Evolutionary conservation across 2,888 invertebrate species (phyloP), one percentile per base, ranked within the genome.

Genomic region (Drosophila leonis): DNA sequence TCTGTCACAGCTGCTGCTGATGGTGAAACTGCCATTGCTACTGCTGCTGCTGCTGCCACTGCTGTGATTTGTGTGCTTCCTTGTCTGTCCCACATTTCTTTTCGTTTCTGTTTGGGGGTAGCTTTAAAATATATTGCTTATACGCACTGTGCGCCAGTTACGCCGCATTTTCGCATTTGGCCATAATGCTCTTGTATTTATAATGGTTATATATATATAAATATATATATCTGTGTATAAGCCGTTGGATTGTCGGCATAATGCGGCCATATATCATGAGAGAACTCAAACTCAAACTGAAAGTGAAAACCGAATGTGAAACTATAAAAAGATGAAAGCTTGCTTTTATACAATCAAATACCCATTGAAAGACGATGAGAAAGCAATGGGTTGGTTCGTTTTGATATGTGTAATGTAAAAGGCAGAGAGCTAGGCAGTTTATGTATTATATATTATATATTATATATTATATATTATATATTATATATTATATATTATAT

Each of bases 1-100:
- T 83, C 87, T 83, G 87, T 83, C 87, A 82, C 83, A 83, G 83
- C 87, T 88, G 88, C 74, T 33, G 29, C 44, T 18, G 76, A 10
- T 12, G 31, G 18, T 12, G 48, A 13, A 4, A 20, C 75, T 71
- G 75, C 42, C 8, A 13, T 69, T 66, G 83, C 74, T 74, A 1
- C 18, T 41, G 88, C 78, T 78, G 86, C 77, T 27, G 8, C 48
- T 18, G 39, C 75, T 77, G 75, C 60, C 18, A 37, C 72, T 69
- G 83, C 78, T 78, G 82, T 86, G 83, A 86, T 86, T 88, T 83
- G 87, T 77, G 80, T 73, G 27, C 61, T 62, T 54, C 27, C 33
- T 42, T 60, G 55, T 56, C 54, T 31, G 39, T 63, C 27, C 54
- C 27, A 39, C 55, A 39, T 20, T 56, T 67, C n/a, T 41, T 75